A percentile compares a stretch with the other conserved stretches of the same genome.
These are phyloP conservation scores for Pasiphila rectangulata DNA, from an alignment of 2,888 invertebrate species.

Conservation along the genomic window DNA sequence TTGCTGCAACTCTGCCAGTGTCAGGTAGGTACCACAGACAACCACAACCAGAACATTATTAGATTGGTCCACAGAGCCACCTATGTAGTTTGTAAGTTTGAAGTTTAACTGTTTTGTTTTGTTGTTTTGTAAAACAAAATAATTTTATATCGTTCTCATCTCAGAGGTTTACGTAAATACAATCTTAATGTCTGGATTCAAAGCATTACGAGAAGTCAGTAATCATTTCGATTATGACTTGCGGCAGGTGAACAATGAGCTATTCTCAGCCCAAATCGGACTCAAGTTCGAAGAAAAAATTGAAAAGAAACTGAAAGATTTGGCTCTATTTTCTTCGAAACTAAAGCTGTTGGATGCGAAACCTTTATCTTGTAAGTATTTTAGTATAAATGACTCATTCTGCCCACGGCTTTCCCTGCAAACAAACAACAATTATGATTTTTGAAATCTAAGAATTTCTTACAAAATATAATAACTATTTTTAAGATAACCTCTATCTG, in stretches of 20 bases:
- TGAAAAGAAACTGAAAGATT: conserved; percentile 51
- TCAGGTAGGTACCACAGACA: too few species aligned
- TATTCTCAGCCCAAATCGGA: conserved; percentile 48
- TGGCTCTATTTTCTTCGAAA: conserved; percentile 57
- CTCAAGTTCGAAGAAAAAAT: conserved; percentile 54
- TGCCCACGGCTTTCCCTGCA: neutral
- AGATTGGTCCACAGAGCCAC: too few species aligned
- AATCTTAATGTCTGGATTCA: conserved; percentile 64
- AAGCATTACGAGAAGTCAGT: conserved; percentile 52
- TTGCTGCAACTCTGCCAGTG: too few species aligned
- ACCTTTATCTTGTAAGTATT: conserved; percentile 52
- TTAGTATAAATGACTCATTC: neutral
- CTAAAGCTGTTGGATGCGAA: conserved; percentile 58
- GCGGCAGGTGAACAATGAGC: conserved; percentile 38
- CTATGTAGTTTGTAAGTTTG: too few species aligned
- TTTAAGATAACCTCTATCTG: too few species aligned
- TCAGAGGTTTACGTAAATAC: too few species aligned
- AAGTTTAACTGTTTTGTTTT: neutral
- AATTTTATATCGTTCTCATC: too few species aligned
- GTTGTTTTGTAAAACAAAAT: neutral
- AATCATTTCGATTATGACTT: conserved; percentile 53
- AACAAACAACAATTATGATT: too few species aligned
- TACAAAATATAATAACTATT: too few species aligned
- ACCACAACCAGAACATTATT: too few species aligned
- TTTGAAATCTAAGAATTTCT: too few species aligned